Conservation (phyloP, 2,888 invertebrate species). For the Strigamia crassipes region DNA sequence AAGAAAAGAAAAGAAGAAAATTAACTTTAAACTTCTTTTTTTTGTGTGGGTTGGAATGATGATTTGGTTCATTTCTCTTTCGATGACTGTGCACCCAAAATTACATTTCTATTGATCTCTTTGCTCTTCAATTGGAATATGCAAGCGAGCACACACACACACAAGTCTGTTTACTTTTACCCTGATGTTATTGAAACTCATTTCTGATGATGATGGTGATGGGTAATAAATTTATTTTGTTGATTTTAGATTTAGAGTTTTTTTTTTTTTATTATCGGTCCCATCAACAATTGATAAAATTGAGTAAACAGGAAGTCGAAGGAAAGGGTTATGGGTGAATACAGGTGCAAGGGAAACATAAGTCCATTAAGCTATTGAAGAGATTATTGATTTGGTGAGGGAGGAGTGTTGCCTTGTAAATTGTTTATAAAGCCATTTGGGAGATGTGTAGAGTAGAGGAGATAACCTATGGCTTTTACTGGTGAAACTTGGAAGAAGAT, state of each 20-base stretch:
- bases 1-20: conserved; percentile 3
- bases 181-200: conserved; percentile 35
- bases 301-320: conserved; percentile 28
- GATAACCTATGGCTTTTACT: conserved; percentile 39
- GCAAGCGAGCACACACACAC: conserved; percentile 12
- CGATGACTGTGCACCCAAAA: conserved; percentile 27
- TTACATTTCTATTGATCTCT: conserved; percentile 42
- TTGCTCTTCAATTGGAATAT: conserved; percentile 40
- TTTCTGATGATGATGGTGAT: conserved; percentile 33
- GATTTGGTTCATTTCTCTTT: conserved; percentile 36
- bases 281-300: conserved; percentile 17
- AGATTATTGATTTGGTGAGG: conserved; percentile 25
- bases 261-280: background rate
- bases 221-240: conserved; percentile 27
- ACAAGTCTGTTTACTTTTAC: conserved; percentile 23
- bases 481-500: background rate
- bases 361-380: conserved; percentile 27
- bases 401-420: conserved; percentile 24
- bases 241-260: conserved; percentile 26
- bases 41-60: conserved; percentile 8
- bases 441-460: background rate
- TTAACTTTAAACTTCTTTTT: conserved; percentile 9
- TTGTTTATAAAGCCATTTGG: conserved; percentile 35
- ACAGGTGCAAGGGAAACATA: conserved; percentile 28
- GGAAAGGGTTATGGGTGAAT: conserved; percentile 16